Percentiles rank a stretch among this genome's conserved stretches.
These are phyloP conservation scores for Leptinotarsa rubiginosa DNA, from an alignment of 2,888 invertebrate genomes.

Conservation along the genomic window DNA sequence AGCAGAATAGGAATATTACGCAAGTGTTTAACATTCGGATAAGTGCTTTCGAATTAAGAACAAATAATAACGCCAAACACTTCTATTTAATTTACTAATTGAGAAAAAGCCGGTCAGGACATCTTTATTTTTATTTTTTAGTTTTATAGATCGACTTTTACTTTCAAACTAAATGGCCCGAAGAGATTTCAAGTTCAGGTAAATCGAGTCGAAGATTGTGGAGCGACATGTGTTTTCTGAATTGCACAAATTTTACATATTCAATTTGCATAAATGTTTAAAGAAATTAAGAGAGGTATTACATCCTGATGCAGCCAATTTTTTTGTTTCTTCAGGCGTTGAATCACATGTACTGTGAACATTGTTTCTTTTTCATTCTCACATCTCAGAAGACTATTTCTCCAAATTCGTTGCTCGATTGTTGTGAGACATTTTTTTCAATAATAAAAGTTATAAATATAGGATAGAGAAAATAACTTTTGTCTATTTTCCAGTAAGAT, in stretches of 20 bases:
- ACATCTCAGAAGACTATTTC: too few relatives aligned
- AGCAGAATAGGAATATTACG: constrained; percentile 31
- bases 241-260: neutral
- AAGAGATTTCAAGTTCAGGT: constrained; percentile 9
- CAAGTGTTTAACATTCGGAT: constrained; percentile 36
- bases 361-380: too few relatives aligned
- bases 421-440: too few relatives aligned
- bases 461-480: too few relatives aligned
- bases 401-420: too few relatives aligned
- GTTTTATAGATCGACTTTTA: constrained; percentile 20
- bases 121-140: neutral
- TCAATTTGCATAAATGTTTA: too few relatives aligned
- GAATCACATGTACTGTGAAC: too few relatives aligned
- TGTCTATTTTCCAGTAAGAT: too few relatives aligned
- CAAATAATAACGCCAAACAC: constrained; percentile 18
- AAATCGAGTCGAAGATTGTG: constrained; percentile 10
- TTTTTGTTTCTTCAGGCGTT: too few relatives aligned
- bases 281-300: too few relatives aligned
- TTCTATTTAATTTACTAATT: constrained; percentile 17
- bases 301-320: too few relatives aligned
- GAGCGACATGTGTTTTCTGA: neutral
- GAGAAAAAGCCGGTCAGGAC: constrained; percentile 15
- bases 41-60: constrained; percentile 23
- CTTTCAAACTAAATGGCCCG: constrained; percentile 26
- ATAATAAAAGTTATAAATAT: too few relatives aligned